phyloP scores from a whole-genome alignment of 2,797 vertebrate species.

The Chaenodraco wilsoni region DNA sequence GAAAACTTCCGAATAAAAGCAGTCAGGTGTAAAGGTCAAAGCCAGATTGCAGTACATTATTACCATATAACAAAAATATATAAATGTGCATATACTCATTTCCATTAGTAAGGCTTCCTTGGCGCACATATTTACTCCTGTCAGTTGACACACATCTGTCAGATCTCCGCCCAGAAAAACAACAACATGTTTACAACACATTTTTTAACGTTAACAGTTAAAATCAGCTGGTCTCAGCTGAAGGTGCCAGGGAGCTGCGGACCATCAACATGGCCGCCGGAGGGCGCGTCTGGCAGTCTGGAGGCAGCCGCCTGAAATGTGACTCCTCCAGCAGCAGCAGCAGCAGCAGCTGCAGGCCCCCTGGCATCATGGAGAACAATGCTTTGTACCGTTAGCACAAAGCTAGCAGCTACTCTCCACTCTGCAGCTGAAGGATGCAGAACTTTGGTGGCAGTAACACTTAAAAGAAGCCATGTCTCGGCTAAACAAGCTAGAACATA shows the following conservation, averaged over 20 bases:
- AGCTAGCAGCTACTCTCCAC: slow-evolving; percentile 11
- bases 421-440: background rate
- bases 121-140: no score
- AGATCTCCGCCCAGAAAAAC: background rate
- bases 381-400: slow-evolving; percentile 51
- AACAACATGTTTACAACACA: background rate
- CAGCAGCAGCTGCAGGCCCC: slow-evolving; percentile 58
- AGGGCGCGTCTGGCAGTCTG: slow-evolving; percentile 57
- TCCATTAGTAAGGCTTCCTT: background rate
- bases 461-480: no score
- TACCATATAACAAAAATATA: background rate
- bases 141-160: background rate
- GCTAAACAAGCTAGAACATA: accelerated
- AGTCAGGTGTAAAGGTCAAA: background rate
- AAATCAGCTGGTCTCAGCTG: slow-evolving; percentile 56
- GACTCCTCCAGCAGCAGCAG: slow-evolving; percentile 57
- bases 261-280: slow-evolving; percentile 50
- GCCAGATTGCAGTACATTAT: background rate
- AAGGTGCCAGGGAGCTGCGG: slow-evolving; percentile 16
- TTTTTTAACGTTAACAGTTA: background rate
- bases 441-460: accelerated
- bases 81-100: no score
- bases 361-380: slow-evolving; percentile 77
- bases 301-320: slow-evolving; percentile 57
- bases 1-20: background rate